Evolutionary conservation across 2,797 vertebrate species (phyloP), one percentile per base, ranked within the genome.

Genomic region (Catostomus latipinnis): DNA sequence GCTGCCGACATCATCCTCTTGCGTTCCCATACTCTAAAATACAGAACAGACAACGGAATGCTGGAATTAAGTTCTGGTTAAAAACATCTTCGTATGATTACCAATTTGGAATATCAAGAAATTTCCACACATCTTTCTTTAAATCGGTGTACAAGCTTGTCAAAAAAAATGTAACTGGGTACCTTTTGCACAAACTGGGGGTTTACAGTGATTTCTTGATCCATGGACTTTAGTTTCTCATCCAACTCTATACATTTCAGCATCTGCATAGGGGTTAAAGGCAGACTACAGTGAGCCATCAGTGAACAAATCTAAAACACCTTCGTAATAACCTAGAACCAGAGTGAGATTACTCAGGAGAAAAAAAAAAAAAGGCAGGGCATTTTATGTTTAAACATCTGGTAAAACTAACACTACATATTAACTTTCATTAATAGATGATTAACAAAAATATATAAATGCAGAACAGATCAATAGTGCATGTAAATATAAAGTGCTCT

Each of bases 121-220:
- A 54, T 61, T 22, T 34, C 16, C 58, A 22, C 9, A 11, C 5
- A 8, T 22, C 1, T 4, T 61, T 9, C 5, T 61, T 61, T 5
- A 9, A 60, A 60, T 34, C 2, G 34, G 9, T 5, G 22, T 22
- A 6, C 6, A 11, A 16, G 6, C 12, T 6, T 8, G 6, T 9
- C 6, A 1, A 63, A 22, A 57, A 1, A 63, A 46, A 75, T 9
- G 3, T 18, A 10, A 12, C 18, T 61, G 8, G 78, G 90, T 90
- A 99, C 98, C 96, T 99, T 99, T 90, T 99, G 98, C 92, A 99
- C 98, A 91, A 99, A 99, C 89, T 99, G 98, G 81, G 98, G 98
- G 88, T 99, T 99, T 92, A 99, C 97, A 75, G 98, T 99, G 90
- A 99, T 99, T 94, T 99, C 98, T 91, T 99, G 98, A 96, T 99